Evolutionary conservation across 1,140 invertebrate species (phyloP), one percentile per base, ranked within the genome.

Genomic region (Camponotus pennsylvanicus): DNA sequence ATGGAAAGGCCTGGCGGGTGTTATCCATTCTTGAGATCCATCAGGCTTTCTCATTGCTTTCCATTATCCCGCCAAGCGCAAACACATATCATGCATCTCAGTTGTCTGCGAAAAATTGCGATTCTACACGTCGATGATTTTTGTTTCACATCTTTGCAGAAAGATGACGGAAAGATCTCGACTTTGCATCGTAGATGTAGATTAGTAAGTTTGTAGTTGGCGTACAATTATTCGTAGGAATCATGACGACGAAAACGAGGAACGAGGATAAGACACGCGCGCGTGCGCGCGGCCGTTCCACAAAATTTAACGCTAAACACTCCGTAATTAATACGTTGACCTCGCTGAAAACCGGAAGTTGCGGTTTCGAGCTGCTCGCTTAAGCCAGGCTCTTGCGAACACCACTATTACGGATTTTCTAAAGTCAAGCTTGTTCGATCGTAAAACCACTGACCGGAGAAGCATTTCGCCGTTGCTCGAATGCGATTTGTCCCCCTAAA

Each of bases 281-380:
- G 4, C 66, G 75, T 2, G 82, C 52, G 71, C 86, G 85, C 82
- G 87, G 80, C 79, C 92, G 92, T 94, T 94, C 93, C 91, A 93
- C 90, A 94, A 94, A 94, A 95, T 95, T 94, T 92, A 94, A 94
- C 92, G 86, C 89, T 89, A 89, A 93, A 91, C 85, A 93, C 93
- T 92, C 89, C 89, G 79, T 93, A 95, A 95, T 95, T 94, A 95
- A 95, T 95, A 94, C 91, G 88, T 92, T 90, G 91, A 75, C 71
- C 15, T 88, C 86, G 91, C 91, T 93, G 94, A 91, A 93, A 94
- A 95, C 90, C 93, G 93, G 93, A 94, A 93, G 71, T 93, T 94
- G 94, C 87, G 94, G 94, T 95, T 92, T 91, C 70, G 70, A 80
- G 79, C 78, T 90, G 57, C 67, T 66, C 90, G 89, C 88, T 90